These are phyloP conservation scores for Myathropa florea DNA, from an alignment of 2,888 invertebrate genomes.

Conservation along the genomic window DNA sequence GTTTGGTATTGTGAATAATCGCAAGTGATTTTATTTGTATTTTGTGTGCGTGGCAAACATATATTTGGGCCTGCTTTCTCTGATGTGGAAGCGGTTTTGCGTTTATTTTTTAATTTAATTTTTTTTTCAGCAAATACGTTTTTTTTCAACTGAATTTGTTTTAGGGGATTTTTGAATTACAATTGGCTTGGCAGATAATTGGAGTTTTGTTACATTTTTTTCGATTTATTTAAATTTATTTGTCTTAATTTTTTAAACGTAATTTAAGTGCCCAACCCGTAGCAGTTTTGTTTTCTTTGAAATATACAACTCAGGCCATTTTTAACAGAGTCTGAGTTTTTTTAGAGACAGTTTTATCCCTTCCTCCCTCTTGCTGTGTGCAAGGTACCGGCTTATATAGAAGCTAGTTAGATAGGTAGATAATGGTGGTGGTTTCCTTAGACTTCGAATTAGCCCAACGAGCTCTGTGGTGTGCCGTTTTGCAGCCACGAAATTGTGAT, in stretches of 20 bases:
- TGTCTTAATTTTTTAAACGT: background rate
- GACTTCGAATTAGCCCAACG: too few relatives aligned
- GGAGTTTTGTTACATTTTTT: background rate
- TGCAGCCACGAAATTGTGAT: too few relatives aligned
- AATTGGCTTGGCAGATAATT: background rate
- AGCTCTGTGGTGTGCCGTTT: too few relatives aligned
- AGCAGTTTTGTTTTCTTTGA: too few relatives aligned
- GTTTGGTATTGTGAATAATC: conserved; percentile 33
- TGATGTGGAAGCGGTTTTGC: background rate
- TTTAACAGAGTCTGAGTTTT: too few relatives aligned
- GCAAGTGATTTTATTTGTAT: conserved; percentile 32
- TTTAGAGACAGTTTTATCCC: too few relatives aligned
- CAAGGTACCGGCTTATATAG: too few relatives aligned
- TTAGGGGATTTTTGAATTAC: background rate
- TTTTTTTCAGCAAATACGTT: background rate
- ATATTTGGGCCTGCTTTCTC: background rate
- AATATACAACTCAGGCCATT: too few relatives aligned
- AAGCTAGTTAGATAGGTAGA: too few relatives aligned
- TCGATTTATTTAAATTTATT: background rate
- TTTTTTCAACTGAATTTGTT: background rate
- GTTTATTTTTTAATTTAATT: background rate
- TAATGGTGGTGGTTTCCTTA: too few relatives aligned
- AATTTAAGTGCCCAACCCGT: background rate
- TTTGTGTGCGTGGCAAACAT: conserved; percentile 28
- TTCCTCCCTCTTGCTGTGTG: too few relatives aligned